Evolutionary conservation across 2,113 vertebrate genomes (phyloP).

Genomic region (Aegithalos caudatus): DNA sequence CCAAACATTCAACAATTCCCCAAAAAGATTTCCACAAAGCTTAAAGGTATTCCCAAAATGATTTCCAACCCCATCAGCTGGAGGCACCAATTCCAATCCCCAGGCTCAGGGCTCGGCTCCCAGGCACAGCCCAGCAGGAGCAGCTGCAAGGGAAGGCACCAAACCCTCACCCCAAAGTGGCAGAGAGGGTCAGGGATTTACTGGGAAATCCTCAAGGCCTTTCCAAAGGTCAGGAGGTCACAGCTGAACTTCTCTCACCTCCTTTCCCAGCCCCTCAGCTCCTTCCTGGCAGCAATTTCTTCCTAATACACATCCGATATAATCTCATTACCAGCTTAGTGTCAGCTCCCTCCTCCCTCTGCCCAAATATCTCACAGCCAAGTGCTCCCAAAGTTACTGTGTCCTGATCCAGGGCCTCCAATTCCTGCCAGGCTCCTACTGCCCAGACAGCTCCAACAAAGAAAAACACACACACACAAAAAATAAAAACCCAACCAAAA

Average conservation of each 20-base stretch:
- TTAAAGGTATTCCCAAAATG: accelerated
- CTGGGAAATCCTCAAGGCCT: not conserved
- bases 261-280: not conserved
- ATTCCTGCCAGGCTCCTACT: not conserved
- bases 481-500: not conserved
- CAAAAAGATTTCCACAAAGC: not conserved
- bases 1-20: too few relatives aligned
- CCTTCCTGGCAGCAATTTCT: not conserved
- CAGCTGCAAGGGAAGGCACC: not conserved
- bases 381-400: not conserved
- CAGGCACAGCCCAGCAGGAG: not conserved
- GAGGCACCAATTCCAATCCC: not conserved
- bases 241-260: not conserved
- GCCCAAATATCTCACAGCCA: not conserved
- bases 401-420: not conserved
- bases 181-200: not conserved
- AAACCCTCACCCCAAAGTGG: accelerated
- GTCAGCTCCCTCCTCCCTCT: not conserved
- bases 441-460: not conserved
- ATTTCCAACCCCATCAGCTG: not conserved
- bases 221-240: not conserved
- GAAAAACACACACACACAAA: not conserved
- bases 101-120: not conserved
- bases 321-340: not conserved
- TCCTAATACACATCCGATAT: not conserved